These are phyloP conservation scores for Mycetomoellerius zeteki DNA, from an alignment of 1,140 invertebrate species.

Conservation along the genomic window DNA sequence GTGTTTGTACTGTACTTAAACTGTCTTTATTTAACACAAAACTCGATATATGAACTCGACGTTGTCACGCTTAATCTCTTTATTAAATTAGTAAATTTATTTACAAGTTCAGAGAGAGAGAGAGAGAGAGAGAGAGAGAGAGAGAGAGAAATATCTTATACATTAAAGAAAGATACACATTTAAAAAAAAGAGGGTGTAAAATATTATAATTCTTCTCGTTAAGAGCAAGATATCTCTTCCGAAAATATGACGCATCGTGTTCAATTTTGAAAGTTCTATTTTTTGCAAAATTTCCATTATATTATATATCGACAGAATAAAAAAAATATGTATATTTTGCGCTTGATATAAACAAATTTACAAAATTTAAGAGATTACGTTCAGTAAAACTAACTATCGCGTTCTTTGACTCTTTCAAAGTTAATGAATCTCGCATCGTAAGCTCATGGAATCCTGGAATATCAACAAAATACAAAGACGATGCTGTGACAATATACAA, in stretches of 20 bases:
- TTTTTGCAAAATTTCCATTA: neutral
- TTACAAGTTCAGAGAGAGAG: neutral
- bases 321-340: neutral
- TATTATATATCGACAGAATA: neutral
- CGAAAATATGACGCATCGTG: neutral
- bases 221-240: neutral
- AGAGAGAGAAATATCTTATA: neutral
- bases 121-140: conserved; percentile 4
- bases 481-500: neutral
- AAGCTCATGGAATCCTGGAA: neutral
- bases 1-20: conserved; percentile 4
- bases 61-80: conserved; percentile 19
- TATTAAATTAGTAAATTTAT: conserved; percentile 34
- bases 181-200: neutral
- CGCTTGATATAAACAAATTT: neutral
- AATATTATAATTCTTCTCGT: neutral
- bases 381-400: neutral
- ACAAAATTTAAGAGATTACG: neutral
- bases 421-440: conserved; percentile 4
- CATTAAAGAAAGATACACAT: neutral
- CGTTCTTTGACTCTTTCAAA: neutral
- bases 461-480: conserved; percentile 17
- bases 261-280: neutral
- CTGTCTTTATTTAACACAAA: neutral
- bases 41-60: neutral